Evolutionary conservation across 2,797 vertebrate genomes (phyloP).

Genomic region (Rhinella marina): DNA sequence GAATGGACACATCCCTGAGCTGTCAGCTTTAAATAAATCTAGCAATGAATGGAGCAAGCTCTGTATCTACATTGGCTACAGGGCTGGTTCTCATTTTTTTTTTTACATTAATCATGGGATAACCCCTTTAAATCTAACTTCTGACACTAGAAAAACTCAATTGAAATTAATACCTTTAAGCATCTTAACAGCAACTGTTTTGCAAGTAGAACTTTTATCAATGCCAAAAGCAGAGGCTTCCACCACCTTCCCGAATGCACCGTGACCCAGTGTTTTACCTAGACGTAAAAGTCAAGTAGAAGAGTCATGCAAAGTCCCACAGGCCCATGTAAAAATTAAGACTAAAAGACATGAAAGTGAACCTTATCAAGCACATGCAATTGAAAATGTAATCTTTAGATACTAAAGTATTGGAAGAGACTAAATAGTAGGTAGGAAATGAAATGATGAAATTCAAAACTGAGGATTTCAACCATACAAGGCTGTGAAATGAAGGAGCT

Average conservation of each 20-base stretch:
- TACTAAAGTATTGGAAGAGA: neutral
- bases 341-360: constrained; percentile 1
- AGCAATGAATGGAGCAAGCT: no score
- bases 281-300: constrained; percentile 69
- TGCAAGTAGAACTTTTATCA: constrained; percentile 94
- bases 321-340: neutral
- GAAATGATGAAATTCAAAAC: neutral
- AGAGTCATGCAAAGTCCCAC: constrained; percentile 50
- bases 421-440: neutral
- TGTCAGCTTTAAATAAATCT: no score
- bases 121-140: neutral
- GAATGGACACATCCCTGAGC: no score
- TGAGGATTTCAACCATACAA: neutral
- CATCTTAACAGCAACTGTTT: constrained; percentile 97
- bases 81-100: no score
- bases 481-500: neutral
- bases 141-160: constrained; percentile 44
- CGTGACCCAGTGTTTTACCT: constrained; percentile 95
- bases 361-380: neutral
- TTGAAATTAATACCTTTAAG: constrained; percentile 86
- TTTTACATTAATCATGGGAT: no score
- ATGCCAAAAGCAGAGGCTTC: constrained; percentile 95
- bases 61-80: no score
- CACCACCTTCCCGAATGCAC: constrained; percentile 95
- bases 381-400: no score